A percentile compares a stretch with the other conserved stretches of the same genome.
Conservation (phyloP, 2,113 vertebrate genomes). For the Acanthochromis polyacanthus region DNA sequence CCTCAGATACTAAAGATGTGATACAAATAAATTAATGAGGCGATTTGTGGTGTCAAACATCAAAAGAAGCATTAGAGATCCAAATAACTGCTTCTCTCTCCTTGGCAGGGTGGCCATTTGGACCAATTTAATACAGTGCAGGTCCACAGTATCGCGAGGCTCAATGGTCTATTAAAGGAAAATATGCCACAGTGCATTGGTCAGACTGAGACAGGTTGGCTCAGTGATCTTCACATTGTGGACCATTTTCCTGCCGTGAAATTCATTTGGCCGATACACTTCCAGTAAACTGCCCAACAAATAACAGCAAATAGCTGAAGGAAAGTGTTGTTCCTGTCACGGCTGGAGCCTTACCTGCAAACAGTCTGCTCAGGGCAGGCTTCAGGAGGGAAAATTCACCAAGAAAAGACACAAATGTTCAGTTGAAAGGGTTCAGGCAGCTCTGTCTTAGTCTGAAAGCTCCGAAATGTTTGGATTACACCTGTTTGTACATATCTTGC, state of each 20-base stretch:
- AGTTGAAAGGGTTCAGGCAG: too few relatives aligned
- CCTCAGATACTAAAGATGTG: constrained; percentile 32
- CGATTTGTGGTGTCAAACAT: constrained; percentile 16
- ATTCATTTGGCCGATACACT: constrained; percentile 34
- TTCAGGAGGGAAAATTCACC: not conserved
- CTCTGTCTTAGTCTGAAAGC: not conserved
- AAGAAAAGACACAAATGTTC: too few relatives aligned
- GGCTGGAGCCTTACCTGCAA: not conserved
- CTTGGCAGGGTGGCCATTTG: constrained; percentile 37
- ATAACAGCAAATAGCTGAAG: constrained; percentile 28
- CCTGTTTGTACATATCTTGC: too few relatives aligned
- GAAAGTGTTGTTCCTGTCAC: constrained; percentile 20
- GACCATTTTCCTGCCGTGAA: constrained; percentile 45
- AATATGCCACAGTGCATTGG: constrained; percentile 42
- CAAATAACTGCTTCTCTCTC: constrained; percentile 29
- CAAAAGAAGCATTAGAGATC: constrained; percentile 26
- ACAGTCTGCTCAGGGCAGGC: not conserved
- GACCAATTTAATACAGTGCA: constrained; percentile 44
- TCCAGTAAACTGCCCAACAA: constrained; percentile 32
- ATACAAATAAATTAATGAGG: constrained; percentile 51
- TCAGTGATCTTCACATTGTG: constrained; percentile 45
- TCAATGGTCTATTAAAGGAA: constrained; percentile 55
- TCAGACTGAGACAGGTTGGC: constrained; percentile 52
- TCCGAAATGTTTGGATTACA: too few relatives aligned
- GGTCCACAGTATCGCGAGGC: constrained; percentile 5